Evolutionary conservation across 2,113 vertebrate genomes (phyloP).

Genomic region (Melanerpes aurifrons): DNA sequence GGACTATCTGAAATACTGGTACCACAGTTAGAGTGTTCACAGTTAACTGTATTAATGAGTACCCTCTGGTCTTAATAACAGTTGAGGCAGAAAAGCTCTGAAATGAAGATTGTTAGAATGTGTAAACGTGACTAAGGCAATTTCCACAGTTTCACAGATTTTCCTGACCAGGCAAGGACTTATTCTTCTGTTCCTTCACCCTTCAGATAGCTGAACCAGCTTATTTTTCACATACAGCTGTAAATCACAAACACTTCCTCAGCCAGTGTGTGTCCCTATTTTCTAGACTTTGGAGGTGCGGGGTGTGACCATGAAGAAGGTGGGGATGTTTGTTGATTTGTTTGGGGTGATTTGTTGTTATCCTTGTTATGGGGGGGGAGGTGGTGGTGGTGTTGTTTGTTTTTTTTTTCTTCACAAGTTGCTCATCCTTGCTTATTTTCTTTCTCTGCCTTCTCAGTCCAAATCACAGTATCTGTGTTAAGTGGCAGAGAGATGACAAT

Average conservation of each 20-base stretch:
- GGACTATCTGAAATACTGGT: background rate
- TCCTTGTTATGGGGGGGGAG: background rate
- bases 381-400: too few relatives aligned
- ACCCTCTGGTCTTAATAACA: background rate
- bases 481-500: background rate
- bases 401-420: background rate
- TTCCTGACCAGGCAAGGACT: background rate
- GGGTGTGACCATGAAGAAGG: background rate
- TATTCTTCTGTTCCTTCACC: background rate
- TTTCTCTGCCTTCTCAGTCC: background rate
- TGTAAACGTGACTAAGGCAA: background rate
- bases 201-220: background rate
- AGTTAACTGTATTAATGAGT: background rate
- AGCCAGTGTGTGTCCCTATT: background rate
- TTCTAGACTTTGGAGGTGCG: background rate
- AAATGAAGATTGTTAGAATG: background rate
- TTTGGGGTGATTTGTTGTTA: too few relatives aligned
- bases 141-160: background rate
- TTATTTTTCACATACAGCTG: background rate
- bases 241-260: background rate
- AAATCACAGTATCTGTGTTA: background rate
- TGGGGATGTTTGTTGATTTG: background rate
- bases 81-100: background rate
- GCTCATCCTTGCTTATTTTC: background rate
- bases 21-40: background rate